Evolutionary conservation across 2,113 vertebrate genomes (phyloP), one percentile per base, ranked within the genome.

Genomic region (Coptodon rendalli): DNA sequence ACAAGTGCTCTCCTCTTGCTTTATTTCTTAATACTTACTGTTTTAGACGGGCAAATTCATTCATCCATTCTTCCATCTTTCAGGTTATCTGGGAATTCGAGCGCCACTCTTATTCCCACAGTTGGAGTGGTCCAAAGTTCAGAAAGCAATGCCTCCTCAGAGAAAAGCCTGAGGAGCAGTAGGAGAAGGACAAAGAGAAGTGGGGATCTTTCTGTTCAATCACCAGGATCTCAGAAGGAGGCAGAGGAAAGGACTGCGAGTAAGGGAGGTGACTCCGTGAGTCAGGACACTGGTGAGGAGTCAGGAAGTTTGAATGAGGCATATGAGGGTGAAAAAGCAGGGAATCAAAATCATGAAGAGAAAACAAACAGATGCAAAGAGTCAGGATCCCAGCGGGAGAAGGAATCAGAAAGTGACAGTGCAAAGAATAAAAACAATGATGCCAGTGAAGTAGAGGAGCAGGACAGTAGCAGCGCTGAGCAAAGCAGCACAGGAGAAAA

Each of bases 41-140:
- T 45, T 22, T 45, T 43, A 48, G 40, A 63, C 34, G 11, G 3
- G 45, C n/a, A 66, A 29, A 50, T 34, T 16, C 11, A 22, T 81
- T 54, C 14, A 57, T 66, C 19, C 2, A 5, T 43, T 34, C n/a
- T 5, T 68, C 24, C 14, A 76, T 59, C 3, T 82, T 50, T 84
- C 24, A 91, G 92, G 31, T 89, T 84, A 43, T 83, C 85, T 8
- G 34, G 17, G 53, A 76, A 31, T 22, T 91, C 80, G 9, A 85
- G 53, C 45, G 2, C 16, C 9, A 5, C 63, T 5, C 14, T 83
- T 19, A 11, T 14, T 53, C 53, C 73, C 38, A 52, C 87, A 45
- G 36, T 27, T 3, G 9, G 27, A 29, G 52, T 3, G 11, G 52
- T 16, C 3, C 56, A 68, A 53, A 89, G 45, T 38, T 92, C 88